Evolutionary conservation across 1,140 invertebrate species (phyloP), one percentile per base, ranked within the genome.

Genomic region (Oncopodura yosiiana): DNA sequence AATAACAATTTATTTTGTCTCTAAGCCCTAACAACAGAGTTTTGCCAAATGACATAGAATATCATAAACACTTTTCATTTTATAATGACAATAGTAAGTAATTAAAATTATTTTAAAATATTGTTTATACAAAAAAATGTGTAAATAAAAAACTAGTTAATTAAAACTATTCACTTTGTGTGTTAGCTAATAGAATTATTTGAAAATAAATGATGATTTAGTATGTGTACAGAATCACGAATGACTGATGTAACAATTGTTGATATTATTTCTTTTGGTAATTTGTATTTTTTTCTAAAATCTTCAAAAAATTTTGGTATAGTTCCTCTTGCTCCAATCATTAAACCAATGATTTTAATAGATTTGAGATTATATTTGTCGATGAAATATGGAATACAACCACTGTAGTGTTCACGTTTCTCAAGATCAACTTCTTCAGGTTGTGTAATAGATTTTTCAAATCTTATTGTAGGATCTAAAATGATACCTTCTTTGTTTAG

Each of bases 311-410:
- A 19, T 12, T 27, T 36, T 14, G 18, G 19, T 0, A 43, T 37
- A 1, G 39, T 43, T 37, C 51, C 41, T 48, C 29, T 48, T 36
- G 51, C 29, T 34, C 50, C 37, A 34, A 52, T 32, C 18, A 52
- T 11, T 16, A 52, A 11, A 24, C 50, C 50, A 21, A 29, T 30
- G 3, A 30, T 19, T 19, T 34, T 9, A 5, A 2, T 9, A 12
- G 5, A 19, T 9, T 11, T 44, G 2, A 53, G 3, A 37, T 37
- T 53, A 16, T 36, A 34, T 26, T 53, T 44, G 3, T 4, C n/a
- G 24, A 23, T 43, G 1, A 24, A n/a, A 44, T 44, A n/a, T 1
- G 42, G 27, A 16, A 36, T 32, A 24, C 41, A 53, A 16, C 3
- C n/a, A 1, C 32, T 24, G n/a, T 53, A 53, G 3, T 30, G 26